Conservation (phyloP, 2,797 vertebrate species). For the Gobionotothen gibberifrons region DNA sequence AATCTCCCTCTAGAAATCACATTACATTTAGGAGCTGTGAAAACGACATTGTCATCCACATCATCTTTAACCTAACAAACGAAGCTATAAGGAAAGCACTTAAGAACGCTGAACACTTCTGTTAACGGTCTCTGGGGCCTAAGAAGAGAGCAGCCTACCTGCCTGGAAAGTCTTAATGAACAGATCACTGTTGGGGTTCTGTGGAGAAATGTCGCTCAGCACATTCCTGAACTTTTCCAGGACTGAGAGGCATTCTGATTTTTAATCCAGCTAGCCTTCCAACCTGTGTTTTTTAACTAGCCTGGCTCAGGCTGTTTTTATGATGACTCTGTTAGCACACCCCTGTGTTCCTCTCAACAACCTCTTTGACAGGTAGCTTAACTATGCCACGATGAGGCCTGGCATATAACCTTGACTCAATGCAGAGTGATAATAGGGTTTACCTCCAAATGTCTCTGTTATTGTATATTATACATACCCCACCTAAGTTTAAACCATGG, state of each 20-base stretch:
- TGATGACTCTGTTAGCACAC: slow-evolving; percentile 46
- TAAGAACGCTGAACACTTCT: slow-evolving; percentile 28
- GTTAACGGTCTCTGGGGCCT: slow-evolving; percentile 16
- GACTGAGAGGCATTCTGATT: slow-evolving; percentile 56
- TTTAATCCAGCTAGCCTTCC: slow-evolving; percentile 55
- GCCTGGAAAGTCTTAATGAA: slow-evolving; percentile 55
- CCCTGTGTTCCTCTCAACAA: slow-evolving; percentile 53
- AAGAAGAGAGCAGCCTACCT: slow-evolving; percentile 20
- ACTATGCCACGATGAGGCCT: slow-evolving; percentile 39
- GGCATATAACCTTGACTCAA: slow-evolving; percentile 15
- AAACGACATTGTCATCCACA: slow-evolving; percentile 14
- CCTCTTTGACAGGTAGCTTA: slow-evolving; percentile 51
- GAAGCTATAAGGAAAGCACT: neutral
- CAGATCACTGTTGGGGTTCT: slow-evolving; percentile 44
- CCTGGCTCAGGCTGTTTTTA: slow-evolving; percentile 70
- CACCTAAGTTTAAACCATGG: too few species aligned
- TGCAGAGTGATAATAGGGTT: slow-evolving; percentile 16
- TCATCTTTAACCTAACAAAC: slow-evolving; percentile 46
- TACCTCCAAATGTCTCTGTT: slow-evolving; percentile 14
- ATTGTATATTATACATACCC: too few species aligned
- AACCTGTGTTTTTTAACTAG: slow-evolving; percentile 70
- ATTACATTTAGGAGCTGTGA: slow-evolving; percentile 34
- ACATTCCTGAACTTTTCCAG: slow-evolving; percentile 73
- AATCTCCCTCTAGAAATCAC: slow-evolving; percentile 15
- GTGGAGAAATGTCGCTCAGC: slow-evolving; percentile 63